Evolutionary conservation across 2,888 invertebrate species (phyloP).

Genomic region (Macrostomum cliftonense): DNA sequence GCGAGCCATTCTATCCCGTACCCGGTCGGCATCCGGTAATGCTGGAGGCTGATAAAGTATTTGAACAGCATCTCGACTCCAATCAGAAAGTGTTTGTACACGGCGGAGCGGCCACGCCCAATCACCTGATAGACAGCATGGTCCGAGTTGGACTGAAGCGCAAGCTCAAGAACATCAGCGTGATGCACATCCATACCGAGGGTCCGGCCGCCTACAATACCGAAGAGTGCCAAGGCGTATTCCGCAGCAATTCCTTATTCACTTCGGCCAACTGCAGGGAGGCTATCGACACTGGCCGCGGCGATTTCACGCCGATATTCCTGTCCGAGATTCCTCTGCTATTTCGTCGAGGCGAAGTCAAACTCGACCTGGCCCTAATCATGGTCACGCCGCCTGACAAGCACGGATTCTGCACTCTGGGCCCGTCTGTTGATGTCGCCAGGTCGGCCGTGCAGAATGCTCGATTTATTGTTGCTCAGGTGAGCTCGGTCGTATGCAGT

Average conservation of each 20-base stretch:
- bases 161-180: conserved; percentile 52
- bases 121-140: conserved; percentile 59
- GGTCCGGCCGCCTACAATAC: conserved; percentile 49
- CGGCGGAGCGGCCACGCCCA: conserved; percentile 78
- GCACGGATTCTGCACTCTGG: conserved; percentile 76
- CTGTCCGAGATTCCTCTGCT: conserved; percentile 74
- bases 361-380: conserved; percentile 53
- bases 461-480: conserved; percentile 64
- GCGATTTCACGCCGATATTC: conserved; percentile 74
- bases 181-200: conserved; percentile 84
- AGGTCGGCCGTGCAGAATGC: conserved; percentile 63
- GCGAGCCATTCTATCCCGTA: conserved; percentile 58
- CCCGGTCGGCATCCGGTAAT: conserved; percentile 49
- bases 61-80: background rate
- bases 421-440: conserved; percentile 79
- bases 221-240: conserved; percentile 52
- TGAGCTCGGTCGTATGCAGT: too few relatives aligned
- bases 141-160: conserved; percentile 55
- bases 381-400: conserved; percentile 22
- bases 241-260: conserved; percentile 66
- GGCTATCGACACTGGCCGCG: conserved; percentile 66
- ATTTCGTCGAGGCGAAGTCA: conserved; percentile 62
- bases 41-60: conserved; percentile 6
- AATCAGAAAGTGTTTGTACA: conserved; percentile 57
- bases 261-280: conserved; percentile 77